Percentiles rank a stretch among this genome's conserved stretches.
Evolutionary conservation across 2,797 vertebrate species (phyloP).

Genomic region (Ctenopoma multispine): DNA sequence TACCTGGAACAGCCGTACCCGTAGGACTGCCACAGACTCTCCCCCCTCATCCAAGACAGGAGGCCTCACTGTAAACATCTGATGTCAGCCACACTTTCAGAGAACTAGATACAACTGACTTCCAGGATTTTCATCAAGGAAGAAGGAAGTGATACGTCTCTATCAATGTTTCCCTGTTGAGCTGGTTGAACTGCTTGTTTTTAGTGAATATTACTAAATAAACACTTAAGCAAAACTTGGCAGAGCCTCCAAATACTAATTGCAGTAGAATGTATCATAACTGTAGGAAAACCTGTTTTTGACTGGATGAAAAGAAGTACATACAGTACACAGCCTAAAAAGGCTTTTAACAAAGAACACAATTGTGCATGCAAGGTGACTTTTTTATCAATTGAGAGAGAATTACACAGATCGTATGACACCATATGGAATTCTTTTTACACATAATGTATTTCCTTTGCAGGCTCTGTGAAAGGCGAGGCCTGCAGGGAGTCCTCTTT

Average conservation of each 20-base stretch:
- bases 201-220: conserved; percentile 7
- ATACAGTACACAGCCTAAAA: conserved; percentile 57
- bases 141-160: conserved; percentile 39
- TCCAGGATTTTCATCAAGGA: conserved; percentile 50
- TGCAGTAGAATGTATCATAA: not conserved
- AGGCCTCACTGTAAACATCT: conserved; percentile 67
- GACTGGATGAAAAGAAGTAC: conserved; percentile 21
- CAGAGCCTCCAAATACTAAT: not conserved
- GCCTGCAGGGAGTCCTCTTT: conserved; percentile 85
- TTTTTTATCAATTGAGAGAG: conserved; percentile 78
- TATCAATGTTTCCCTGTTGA: conserved; percentile 14
- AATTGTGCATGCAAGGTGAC: conserved; percentile 72
- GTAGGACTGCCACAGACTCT: conserved; percentile 74
- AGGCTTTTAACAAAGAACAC: conserved; percentile 72
- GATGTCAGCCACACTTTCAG: conserved; percentile 64
- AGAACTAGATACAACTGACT: conserved; percentile 43
- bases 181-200: conserved; percentile 30
- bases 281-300: conserved; percentile 21
- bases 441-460: conserved; percentile 87
- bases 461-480: conserved; percentile 80
- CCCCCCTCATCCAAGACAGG: conserved; percentile 58
- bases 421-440: conserved; percentile 88
- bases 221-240: not conserved
- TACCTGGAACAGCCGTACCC: conserved; percentile 80
- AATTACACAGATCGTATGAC: conserved; percentile 86